Conservation (phyloP, 2,797 vertebrate genomes). For the Sphaeramia orbicularis region DNA sequence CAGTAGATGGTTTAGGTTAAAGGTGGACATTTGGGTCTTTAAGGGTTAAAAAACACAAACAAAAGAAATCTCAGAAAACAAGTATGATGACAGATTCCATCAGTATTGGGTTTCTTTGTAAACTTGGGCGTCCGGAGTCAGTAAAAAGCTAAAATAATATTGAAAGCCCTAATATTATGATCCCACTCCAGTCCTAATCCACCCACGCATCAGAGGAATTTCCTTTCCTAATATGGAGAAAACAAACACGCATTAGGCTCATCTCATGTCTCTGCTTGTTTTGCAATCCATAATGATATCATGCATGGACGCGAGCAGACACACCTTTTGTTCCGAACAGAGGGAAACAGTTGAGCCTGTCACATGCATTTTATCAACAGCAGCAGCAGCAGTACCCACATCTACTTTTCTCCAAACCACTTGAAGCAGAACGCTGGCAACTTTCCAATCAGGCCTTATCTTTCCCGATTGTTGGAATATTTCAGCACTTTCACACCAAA, state of each 20-base stretch:
- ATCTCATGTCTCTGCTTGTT: constrained; percentile 73
- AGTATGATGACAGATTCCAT: constrained; percentile 18
- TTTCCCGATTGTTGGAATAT: constrained; percentile 20
- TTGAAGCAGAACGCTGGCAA: neutral
- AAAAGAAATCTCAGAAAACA: no score
- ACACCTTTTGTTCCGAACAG: constrained; percentile 69
- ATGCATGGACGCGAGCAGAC: constrained; percentile 75
- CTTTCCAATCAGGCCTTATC: constrained; percentile 34
- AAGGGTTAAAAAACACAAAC: no score
- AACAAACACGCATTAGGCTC: constrained; percentile 44
- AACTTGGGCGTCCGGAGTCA: constrained; percentile 11
- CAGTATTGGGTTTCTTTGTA: constrained; percentile 41
- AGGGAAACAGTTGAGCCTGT: constrained; percentile 30
- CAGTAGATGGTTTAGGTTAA: no score
- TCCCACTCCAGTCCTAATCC: constrained; percentile 1
- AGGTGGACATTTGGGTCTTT: no score
- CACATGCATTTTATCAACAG: constrained; percentile 26
- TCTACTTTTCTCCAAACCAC: neutral
- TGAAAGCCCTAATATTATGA: constrained; percentile 10
- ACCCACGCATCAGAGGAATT: constrained; percentile 25
- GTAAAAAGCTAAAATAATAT: no score
- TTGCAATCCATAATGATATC: constrained; percentile 68
- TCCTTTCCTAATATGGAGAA: constrained; percentile 66
- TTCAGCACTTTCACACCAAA: constrained; percentile 51
- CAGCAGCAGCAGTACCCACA: neutral